These are phyloP conservation scores for Cervus canadensis DNA, from an alignment of 2,113 vertebrate genomes.

Conservation along the genomic window DNA sequence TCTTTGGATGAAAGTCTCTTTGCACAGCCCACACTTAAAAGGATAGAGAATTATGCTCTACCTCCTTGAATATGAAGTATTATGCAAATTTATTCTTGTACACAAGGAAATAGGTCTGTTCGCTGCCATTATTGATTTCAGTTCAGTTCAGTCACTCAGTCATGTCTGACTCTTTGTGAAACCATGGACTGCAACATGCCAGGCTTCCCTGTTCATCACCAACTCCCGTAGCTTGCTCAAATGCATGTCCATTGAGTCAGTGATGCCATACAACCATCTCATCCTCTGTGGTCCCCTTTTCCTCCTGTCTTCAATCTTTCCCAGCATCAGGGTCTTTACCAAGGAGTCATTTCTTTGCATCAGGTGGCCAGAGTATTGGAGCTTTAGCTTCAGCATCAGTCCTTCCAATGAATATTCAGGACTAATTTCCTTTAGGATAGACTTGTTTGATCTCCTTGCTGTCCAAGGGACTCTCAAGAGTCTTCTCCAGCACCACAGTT, in stretches of 20 bases:
- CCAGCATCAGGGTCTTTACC: not conserved
- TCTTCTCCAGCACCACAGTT: not conserved
- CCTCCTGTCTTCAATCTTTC: not conserved
- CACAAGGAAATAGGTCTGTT: not conserved
- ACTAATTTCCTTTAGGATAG: not conserved
- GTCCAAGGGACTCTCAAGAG: not conserved
- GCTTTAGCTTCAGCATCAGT: not conserved
- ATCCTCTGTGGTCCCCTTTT: not conserved
- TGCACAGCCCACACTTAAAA: not conserved
- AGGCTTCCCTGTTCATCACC: not conserved
- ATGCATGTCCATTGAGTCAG: not conserved
- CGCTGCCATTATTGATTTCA: not conserved
- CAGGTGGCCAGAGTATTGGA: not conserved
- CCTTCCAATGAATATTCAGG: not conserved
- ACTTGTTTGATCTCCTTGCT: not conserved
- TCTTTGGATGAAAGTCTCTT: not conserved
- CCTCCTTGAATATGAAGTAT: not conserved
- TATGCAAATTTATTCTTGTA: not conserved
- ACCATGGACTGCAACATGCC: not conserved
- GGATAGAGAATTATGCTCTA: not conserved
- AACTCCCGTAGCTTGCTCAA: rapidly evolving
- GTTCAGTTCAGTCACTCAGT: not conserved
- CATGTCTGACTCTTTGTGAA: not conserved
- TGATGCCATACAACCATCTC: not conserved
- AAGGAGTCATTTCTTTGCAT: not conserved